Evolutionary conservation across 2,113 vertebrate species (phyloP).

Genomic region (Ophiodon elongatus): DNA sequence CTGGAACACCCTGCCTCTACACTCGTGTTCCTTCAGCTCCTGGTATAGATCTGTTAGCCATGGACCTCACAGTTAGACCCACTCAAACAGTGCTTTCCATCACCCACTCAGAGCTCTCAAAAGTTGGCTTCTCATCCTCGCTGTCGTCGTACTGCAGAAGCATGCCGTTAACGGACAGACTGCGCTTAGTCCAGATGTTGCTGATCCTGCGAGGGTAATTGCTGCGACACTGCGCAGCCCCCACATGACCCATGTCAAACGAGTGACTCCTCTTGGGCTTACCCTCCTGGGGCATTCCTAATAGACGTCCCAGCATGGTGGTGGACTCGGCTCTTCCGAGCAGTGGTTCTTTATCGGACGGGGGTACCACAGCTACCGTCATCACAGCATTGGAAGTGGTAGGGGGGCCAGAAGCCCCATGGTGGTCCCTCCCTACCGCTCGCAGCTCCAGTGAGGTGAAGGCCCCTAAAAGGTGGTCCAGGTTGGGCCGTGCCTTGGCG

Average conservation of each 20-base stretch:
- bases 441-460: conserved; percentile 95
- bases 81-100: conserved; percentile 97
- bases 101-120: conserved; percentile 95
- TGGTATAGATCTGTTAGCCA: conserved; percentile 85
- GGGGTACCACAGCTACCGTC: conserved; percentile 81
- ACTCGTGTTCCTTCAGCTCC: conserved; percentile 83
- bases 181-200: conserved; percentile 98
- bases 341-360: conserved; percentile 95
- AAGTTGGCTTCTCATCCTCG: conserved; percentile 89
- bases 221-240: conserved; percentile 86
- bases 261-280: conserved; percentile 97
- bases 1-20: conserved; percentile 52
- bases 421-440: conserved; percentile 85
- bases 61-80: conserved; percentile 81
- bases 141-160: conserved; percentile 93
- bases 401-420: conserved; percentile 67
- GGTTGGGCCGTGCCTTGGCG: conserved; percentile 88
- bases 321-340: conserved; percentile 88
- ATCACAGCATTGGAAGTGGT: conserved; percentile 57
- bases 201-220: conserved; percentile 92
- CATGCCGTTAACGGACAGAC: conserved; percentile 97
- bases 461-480: conserved; percentile 96
- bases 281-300: conserved; percentile 91
- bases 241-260: conserved; percentile 96
- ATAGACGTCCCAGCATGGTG: conserved; percentile 87